Percentiles rank a stretch among this genome's conserved stretches.
Evolutionary conservation across 2,113 vertebrate species (phyloP).

Genomic region (Scytalopus superciliaris): DNA sequence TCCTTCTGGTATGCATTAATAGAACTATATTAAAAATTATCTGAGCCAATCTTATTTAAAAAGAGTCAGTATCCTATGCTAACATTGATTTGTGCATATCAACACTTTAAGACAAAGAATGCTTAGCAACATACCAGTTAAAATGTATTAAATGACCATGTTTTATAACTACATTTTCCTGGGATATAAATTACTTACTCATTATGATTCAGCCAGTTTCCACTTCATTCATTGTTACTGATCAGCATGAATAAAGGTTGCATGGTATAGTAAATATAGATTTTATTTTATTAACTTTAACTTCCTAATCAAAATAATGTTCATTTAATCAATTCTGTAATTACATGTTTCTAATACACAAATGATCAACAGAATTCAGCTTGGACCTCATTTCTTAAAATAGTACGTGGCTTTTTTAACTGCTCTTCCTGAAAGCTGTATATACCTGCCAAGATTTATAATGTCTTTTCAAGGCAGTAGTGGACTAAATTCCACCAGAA

Average conservation of each 20-base stretch:
- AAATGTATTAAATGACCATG: neutral
- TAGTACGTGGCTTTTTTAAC: neutral
- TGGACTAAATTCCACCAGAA: constrained; percentile 6
- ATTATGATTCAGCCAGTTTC: neutral
- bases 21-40: neutral
- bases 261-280: neutral
- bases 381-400: neutral
- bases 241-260: neutral
- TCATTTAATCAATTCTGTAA: neutral
- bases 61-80: neutral
- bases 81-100: neutral
- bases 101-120: neutral
- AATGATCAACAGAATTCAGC: neutral
- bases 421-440: neutral
- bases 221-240: neutral
- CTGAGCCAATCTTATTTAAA: neutral
- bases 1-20: neutral
- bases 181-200: neutral
- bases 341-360: neutral
- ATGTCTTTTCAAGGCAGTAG: neutral
- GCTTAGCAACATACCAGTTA: neutral
- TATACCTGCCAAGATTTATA: constrained; percentile 23
- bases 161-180: neutral
- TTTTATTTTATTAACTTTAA: neutral
- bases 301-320: neutral